These are phyloP conservation scores for Cochlearius cochlearius DNA, from an alignment of 2,113 vertebrate species.

Conservation along the genomic window DNA sequence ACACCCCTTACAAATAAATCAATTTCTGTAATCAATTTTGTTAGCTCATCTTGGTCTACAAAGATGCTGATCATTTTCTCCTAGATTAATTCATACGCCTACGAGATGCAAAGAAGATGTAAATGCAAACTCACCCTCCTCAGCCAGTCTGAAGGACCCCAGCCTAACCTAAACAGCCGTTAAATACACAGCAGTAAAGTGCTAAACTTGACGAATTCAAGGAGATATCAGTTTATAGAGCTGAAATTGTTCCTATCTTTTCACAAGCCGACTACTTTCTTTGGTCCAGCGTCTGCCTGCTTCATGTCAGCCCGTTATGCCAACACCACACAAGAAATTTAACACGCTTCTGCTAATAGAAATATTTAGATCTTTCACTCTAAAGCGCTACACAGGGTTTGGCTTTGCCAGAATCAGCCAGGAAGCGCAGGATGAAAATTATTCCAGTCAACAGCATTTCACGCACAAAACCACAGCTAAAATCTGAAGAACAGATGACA, in stretches of 20 bases:
- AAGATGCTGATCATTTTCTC: neutral
- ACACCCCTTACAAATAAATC: neutral
- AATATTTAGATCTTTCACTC: constrained; percentile 11
- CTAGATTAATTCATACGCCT: neutral
- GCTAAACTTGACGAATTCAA: constrained; percentile 27
- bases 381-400: neutral
- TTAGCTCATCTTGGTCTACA: constrained; percentile 18
- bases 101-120: neutral
- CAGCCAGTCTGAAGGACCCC: neutral
- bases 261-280: constrained; percentile 25
- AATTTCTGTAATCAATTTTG: neutral
- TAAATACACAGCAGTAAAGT: neutral
- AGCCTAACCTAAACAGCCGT: neutral
- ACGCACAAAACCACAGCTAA: neutral
- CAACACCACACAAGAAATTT: constrained; percentile 9
- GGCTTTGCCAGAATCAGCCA: constrained; percentile 23
- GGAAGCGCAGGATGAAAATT: neutral
- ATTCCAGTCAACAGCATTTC: constrained; percentile 19
- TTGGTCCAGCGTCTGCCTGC: neutral
- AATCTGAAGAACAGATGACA: neutral
- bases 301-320: neutral
- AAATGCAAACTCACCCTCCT: neutral
- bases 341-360: constrained; percentile 22
- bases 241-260: constrained; percentile 20
- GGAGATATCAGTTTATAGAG: neutral